Conservation (phyloP, 2,113 vertebrate genomes). For the Anser brachyrhynchus region DNA sequence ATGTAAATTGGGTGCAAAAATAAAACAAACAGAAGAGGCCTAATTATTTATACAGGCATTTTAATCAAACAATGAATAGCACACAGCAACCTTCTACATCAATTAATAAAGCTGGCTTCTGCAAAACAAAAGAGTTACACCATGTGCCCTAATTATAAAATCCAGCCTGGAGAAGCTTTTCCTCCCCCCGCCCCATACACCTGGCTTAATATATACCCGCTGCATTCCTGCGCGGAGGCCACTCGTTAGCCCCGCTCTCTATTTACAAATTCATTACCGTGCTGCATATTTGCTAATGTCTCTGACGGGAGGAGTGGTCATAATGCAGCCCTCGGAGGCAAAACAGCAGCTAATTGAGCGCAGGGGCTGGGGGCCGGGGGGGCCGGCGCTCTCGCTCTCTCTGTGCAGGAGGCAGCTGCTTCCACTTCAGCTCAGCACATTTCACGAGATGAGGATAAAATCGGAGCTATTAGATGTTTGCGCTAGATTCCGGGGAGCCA, state of each 20-base stretch:
- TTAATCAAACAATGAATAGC: conserved; percentile 79
- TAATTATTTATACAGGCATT: conserved; percentile 78
- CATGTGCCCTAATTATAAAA: conserved; percentile 63
- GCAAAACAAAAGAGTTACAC: conserved; percentile 67
- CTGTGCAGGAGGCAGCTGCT: conserved; percentile 81
- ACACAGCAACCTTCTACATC: conserved; percentile 73
- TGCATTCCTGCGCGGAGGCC: conserved; percentile 42
- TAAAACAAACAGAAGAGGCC: conserved; percentile 66
- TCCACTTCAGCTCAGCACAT: conserved; percentile 78
- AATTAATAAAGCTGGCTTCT: conserved; percentile 75
- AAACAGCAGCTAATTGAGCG: conserved; percentile 81
- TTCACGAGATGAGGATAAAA: conserved; percentile 72
- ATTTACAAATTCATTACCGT: conserved; percentile 53
- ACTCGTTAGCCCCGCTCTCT: conserved; percentile 25
- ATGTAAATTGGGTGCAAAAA: conserved; percentile 59
- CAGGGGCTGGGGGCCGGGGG: conserved; percentile 32
- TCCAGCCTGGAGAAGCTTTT: conserved; percentile 35
- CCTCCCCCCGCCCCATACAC: background rate
- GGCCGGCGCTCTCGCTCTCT: conserved; percentile 43
- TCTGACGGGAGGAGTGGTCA: conserved; percentile 76
- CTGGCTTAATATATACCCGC: conserved; percentile 17
- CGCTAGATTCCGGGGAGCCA: background rate
- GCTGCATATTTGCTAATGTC: conserved; percentile 15
- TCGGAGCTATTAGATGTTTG: background rate
- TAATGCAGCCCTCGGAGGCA: conserved; percentile 76